phyloP scores from a whole-genome alignment of 2,888 invertebrate species.

The Phorcus lineatus region DNA sequence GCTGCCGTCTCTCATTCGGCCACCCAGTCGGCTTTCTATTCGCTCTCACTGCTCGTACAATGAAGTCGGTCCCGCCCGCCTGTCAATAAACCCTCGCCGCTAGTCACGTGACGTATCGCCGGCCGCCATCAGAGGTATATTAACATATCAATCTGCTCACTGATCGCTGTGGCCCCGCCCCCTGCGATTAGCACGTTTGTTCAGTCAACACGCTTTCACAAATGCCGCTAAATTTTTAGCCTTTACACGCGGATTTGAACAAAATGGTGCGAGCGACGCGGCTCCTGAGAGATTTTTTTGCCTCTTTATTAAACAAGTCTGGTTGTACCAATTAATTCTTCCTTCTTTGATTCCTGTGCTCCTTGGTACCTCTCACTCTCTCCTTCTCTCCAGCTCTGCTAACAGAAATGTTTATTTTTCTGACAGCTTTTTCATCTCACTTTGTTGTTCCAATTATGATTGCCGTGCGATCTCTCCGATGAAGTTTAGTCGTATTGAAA shows the following conservation, averaged over 20 bases:
- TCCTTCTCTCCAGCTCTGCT: neutral
- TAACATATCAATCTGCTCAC: conserved; percentile 14
- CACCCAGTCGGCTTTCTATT: conserved; percentile 14
- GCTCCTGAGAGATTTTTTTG: neutral
- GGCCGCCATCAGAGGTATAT: neutral
- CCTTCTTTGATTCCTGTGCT: conserved; percentile 12
- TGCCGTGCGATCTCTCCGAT: conserved; percentile 4
- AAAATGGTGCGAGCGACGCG: neutral
- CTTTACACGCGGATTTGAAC: conserved; percentile 13
- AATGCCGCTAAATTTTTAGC: conserved; percentile 20
- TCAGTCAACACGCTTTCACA: conserved; percentile 4
- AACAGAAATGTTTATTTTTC: conserved; percentile 25
- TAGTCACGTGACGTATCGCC: conserved; percentile 14
- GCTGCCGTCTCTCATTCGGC: neutral
- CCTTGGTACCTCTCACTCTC: neutral
- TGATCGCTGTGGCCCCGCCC: neutral
- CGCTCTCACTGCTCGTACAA: neutral
- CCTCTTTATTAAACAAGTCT: conserved; percentile 1
- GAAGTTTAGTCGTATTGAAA: conserved; percentile 19
- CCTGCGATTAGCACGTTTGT: conserved; percentile 9
- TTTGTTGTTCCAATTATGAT: conserved; percentile 26
- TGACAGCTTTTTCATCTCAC: conserved; percentile 21
- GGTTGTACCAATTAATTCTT: conserved; percentile 4
- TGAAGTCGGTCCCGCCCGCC: neutral
- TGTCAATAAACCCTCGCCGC: neutral